phyloP scores from a whole-genome alignment of 2,113 vertebrate genomes.

The Saguinus imperator region DNA sequence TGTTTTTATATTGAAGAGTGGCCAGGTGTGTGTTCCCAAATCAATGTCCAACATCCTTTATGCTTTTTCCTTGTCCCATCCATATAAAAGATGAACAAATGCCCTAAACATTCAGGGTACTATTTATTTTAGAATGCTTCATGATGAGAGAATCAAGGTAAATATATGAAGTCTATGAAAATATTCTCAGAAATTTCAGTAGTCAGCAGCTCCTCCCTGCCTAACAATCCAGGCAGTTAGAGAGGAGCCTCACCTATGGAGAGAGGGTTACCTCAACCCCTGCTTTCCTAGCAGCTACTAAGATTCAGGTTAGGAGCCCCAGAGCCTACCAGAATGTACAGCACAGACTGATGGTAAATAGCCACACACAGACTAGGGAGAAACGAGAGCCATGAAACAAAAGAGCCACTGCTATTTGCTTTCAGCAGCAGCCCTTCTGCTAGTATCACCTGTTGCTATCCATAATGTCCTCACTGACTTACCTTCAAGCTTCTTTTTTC shows the following conservation, averaged over 20 bases:
- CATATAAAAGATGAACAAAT: background rate
- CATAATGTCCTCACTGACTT: background rate
- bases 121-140: background rate
- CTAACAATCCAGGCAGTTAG: background rate
- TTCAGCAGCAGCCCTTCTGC: background rate
- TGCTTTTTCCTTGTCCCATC: background rate
- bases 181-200: background rate
- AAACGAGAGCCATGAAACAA: background rate
- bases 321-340: background rate
- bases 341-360: background rate
- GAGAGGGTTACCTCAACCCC: background rate
- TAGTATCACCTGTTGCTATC: background rate
- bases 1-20: background rate
- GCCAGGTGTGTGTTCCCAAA: background rate
- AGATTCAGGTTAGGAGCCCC: background rate
- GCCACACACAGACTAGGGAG: background rate
- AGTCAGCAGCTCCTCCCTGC: background rate
- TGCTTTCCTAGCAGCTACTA: background rate
- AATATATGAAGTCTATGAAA: background rate
- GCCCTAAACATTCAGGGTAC: background rate
- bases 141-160: background rate
- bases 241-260: background rate
- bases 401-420: background rate
- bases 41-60: background rate
- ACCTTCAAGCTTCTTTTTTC: background rate